Evolutionary conservation across 2,888 invertebrate species (phyloP).

Genomic region (Slavum lentiscoides): DNA sequence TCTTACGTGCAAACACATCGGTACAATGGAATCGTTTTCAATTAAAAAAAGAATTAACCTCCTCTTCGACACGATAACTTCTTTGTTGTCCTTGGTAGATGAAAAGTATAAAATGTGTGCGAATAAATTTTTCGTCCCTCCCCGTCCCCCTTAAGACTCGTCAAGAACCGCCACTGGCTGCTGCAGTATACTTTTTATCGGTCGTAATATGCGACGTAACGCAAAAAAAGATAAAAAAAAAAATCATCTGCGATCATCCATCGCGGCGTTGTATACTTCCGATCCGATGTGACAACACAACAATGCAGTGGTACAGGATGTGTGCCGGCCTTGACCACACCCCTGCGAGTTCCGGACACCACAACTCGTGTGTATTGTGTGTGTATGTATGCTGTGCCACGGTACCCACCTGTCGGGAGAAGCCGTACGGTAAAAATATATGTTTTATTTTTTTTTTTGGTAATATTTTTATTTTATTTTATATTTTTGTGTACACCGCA

Average conservation of each 20-base stretch:
- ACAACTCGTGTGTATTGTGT: background rate
- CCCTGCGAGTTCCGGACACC: constrained; percentile 39
- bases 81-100: too few species aligned
- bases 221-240: too few species aligned
- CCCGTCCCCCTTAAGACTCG: too few species aligned
- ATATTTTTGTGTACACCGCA: background rate
- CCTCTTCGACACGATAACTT: too few species aligned
- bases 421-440: background rate
- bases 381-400: background rate
- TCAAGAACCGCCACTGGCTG: too few species aligned
- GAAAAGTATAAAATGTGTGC: too few species aligned
- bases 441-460: background rate
- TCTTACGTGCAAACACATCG: too few species aligned
- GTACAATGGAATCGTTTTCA: too few species aligned
- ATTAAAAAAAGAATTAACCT: too few species aligned
- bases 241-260: background rate
- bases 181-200: too few species aligned
- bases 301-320: constrained; percentile 13
- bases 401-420: background rate
- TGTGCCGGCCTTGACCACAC: constrained; percentile 33
- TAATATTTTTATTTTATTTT: background rate
- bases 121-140: too few species aligned
- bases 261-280: constrained; percentile 28
- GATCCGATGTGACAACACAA: background rate
- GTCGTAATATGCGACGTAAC: too few species aligned